Percentiles rank a stretch among this genome's conserved stretches.
phyloP scores from a whole-genome alignment of 2,797 vertebrate species.

The Columba guinea region DNA sequence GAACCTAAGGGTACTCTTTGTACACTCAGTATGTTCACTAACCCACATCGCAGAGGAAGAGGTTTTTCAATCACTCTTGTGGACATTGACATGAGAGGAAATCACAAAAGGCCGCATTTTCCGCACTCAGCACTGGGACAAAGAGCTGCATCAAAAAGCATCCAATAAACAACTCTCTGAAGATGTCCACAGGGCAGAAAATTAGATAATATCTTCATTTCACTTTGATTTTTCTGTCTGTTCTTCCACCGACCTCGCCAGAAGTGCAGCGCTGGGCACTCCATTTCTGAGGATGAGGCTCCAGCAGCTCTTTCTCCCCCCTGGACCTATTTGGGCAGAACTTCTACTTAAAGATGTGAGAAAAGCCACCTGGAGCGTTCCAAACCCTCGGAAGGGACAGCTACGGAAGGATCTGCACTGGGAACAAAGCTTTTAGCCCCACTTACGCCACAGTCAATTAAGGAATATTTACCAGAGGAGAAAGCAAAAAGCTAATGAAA shows the following conservation, averaged over 20 bases:
- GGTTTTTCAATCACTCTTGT: neutral
- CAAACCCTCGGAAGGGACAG: neutral
- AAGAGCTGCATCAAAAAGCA: neutral
- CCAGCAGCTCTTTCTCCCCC: neutral
- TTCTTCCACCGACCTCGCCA: neutral
- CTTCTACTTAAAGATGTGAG: neutral
- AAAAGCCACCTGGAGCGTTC: fast-evolving
- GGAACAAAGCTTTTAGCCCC: constrained; percentile 4
- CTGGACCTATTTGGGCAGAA: neutral
- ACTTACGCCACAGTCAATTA: constrained; percentile 36
- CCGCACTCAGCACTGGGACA: neutral
- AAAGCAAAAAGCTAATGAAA: constrained; percentile 50
- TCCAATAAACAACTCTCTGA: neutral
- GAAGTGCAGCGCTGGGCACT: neutral
- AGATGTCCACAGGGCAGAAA: neutral
- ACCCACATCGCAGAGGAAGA: neutral
- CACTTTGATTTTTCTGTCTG: neutral
- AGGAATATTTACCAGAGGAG: constrained; percentile 33
- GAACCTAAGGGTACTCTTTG: neutral
- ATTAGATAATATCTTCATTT: neutral
- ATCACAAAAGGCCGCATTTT: neutral
- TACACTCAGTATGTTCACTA: neutral
- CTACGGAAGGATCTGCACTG: neutral
- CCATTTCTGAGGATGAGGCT: neutral
- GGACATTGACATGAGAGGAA: neutral